Evolutionary conservation across 1,140 invertebrate species (phyloP), one percentile per base, ranked within the genome.

Genomic region (Drosophila lini): DNA sequence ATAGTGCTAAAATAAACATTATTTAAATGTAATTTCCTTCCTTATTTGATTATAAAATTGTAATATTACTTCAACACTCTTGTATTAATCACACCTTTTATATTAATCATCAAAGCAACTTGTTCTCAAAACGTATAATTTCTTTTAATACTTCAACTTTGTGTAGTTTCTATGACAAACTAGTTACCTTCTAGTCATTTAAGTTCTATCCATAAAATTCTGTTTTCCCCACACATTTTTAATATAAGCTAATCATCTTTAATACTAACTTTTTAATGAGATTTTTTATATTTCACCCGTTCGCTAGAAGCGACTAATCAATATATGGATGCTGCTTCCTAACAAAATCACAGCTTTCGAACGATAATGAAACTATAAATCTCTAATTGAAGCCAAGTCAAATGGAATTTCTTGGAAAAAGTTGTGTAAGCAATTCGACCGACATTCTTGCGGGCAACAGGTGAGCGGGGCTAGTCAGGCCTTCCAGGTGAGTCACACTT

Each of bases 381-480:
- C 67, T 57, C 34, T 57, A 56, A 70, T 55, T 45, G 41, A 65
- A 45, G 56, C 34, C 48, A 45, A 67, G 31, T 7, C 62, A 47
- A 56, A 32, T 68, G 28, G 16, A 55, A 57, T 70, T 70, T 41
- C 3, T 16, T 57, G 38, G 63, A 70, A 70, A 70, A 48, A 70
- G 68, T 40, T 70, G 63, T 70, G 63, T 71, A 68, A 68, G 68
- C 65, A 70, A 71, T 41, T 65, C n/a, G 61, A 0, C 28, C 68
- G 68, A 48, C 68, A 71, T 71, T 71, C 65, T 41, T 31, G 13
- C 36, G 22, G 19, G 3, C 8, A 15, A 41, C 36, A 48, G 57
- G 61, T 65, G 64, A 65, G n/a, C 19, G 28, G n/a, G 60, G 15
- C n/a, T 5, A 57, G 62, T 41, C 13, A 58, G 40, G 56, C 34